phyloP scores from a whole-genome alignment of 2,888 invertebrate genomes.

The Lysandra bellargus region DNA sequence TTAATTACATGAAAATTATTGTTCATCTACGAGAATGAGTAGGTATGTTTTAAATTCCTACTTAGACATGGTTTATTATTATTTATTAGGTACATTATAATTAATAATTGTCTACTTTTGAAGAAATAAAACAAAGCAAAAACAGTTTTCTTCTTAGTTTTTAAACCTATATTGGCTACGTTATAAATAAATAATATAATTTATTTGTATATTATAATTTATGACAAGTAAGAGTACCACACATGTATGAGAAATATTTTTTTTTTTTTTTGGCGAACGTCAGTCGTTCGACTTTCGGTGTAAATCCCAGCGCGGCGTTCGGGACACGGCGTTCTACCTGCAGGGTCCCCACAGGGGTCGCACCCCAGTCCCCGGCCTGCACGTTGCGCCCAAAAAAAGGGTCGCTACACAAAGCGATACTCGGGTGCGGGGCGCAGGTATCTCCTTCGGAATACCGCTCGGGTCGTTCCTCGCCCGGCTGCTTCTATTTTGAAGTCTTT shows the following conservation, averaged over 20 bases:
- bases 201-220: no score
- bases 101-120: no score
- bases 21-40: not conserved
- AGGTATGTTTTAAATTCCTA: not conserved
- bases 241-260: conserved; percentile 42
- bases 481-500: conserved; percentile 8
- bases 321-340: conserved; percentile 68
- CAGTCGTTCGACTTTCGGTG: conserved; percentile 48
- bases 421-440: conserved; percentile 51
- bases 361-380: conserved; percentile 47
- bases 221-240: no score
- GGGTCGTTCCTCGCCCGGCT: conserved; percentile 18
- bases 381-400: conserved; percentile 74
- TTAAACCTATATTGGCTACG: no score
- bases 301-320: conserved; percentile 59
- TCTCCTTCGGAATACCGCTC: conserved; percentile 37
- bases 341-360: conserved; percentile 58
- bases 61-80: no score
- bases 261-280: conserved; percentile 56
- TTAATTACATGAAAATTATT: not conserved
- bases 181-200: no score
- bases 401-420: conserved; percentile 57
- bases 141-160: no score
- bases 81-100: no score
- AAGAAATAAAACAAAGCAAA: no score